These are phyloP conservation scores for Nannoperca australis DNA, from an alignment of 2,797 vertebrate genomes.

Conservation along the genomic window DNA sequence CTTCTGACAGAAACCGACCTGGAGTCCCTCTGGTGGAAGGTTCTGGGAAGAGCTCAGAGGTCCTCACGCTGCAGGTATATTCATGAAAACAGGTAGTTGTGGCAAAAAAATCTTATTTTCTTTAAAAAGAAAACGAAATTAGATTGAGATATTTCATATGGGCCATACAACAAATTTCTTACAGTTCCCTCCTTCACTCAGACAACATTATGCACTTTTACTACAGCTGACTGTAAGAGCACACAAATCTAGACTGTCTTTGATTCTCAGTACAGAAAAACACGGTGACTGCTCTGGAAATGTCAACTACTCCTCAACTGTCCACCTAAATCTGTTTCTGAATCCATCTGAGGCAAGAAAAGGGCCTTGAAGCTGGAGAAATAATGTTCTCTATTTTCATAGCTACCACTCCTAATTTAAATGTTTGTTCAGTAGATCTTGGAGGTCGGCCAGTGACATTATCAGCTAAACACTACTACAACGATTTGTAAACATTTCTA, in stretches of 20 bases:
- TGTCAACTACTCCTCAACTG: background rate
- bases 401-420: too few species aligned
- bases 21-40: conserved; percentile 67
- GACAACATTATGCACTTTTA: background rate
- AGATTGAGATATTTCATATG: background rate
- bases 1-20: conserved; percentile 44
- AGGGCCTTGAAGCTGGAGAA: too few species aligned
- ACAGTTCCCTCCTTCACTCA: background rate
- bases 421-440: too few species aligned
- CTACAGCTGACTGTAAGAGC: background rate
- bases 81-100: background rate
- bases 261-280: background rate
- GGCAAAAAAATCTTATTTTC: background rate
- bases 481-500: too few species aligned
- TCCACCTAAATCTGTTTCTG: background rate
- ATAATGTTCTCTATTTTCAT: too few species aligned
- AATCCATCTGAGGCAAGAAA: background rate
- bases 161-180: background rate
- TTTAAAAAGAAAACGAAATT: too few species aligned
- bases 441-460: too few species aligned
- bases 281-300: background rate
- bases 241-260: background rate
- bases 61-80: conserved; percentile 57
- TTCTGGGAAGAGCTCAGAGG: conserved; percentile 26
- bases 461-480: too few species aligned